phyloP scores from a whole-genome alignment of 2,888 invertebrate species.

The Dimorphilus gyrociliatus region DNA sequence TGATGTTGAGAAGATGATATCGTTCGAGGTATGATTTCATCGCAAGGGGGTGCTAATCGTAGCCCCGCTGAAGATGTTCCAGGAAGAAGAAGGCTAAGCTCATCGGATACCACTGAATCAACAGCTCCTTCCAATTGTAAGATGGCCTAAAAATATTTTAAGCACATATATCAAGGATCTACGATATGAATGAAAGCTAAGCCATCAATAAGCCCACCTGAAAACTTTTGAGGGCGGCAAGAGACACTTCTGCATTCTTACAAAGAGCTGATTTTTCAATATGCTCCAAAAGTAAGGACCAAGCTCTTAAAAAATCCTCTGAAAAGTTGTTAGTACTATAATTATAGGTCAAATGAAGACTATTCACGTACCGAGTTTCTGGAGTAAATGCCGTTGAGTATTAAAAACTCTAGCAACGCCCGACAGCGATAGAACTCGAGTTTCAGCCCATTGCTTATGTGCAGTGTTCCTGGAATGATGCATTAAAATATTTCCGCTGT shows the following conservation, averaged over 20 bases:
- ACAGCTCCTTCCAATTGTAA: no score
- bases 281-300: conserved; percentile 79
- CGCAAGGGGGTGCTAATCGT: no score
- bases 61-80: no score
- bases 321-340: conserved; percentile 7
- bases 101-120: no score
- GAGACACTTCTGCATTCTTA: conserved; percentile 75
- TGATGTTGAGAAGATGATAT: no score
- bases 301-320: conserved; percentile 81
- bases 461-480: conserved; percentile 97
- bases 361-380: conserved; percentile 20
- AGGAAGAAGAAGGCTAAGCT: no score
- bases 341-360: not conserved
- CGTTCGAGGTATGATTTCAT: no score
- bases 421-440: conserved; percentile 51
- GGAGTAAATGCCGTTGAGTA: conserved; percentile 64
- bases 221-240: conserved; percentile 87
- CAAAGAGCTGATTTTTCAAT: conserved; percentile 56
- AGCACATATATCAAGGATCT: no score
- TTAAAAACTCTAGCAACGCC: conserved; percentile 87
- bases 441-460: conserved; percentile 97
- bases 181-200: no score
- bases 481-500: conserved; percentile 70
- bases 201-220: no score
- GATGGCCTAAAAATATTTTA: no score